Base-by-base conservation (phyloP, 2,888 invertebrate species). In the Hoplodrina ambigua region DNA sequence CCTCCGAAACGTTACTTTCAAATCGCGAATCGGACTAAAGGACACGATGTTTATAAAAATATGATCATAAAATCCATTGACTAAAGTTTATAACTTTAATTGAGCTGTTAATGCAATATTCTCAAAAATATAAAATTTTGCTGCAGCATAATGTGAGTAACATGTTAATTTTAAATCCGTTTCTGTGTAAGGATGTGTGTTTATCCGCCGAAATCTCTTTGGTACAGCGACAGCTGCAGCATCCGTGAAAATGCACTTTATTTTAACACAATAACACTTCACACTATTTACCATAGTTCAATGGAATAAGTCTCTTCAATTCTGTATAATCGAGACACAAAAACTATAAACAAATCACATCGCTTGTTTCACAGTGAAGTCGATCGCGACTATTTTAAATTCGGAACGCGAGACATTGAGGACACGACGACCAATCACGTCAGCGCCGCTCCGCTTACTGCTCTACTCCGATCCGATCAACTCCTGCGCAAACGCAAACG, bases 381-480 rank as follows among this genome's bases (percentile, higher is more conserved):
- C 90, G 92, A 91, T 93, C 94, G 92, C 90, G 90, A 89, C 90
- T 89, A 91, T 90, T 94, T 91, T 90, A 86, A 90, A 93, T 92
- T 91, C 88, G 83, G 83, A 88, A 89, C 90, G 90, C 90, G 89
- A 88, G 81, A 85, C 86, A 88, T 87, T 70, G 80, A 74, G 69
- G 80, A 75, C 85, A 81, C 86, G 75, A 82, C 94, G 90, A 91
- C 95, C 92, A 92, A 92, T 93, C 94, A 91, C 94, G 91, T 88
- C 90, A 88, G 90, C 92, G 92, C 88, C 93, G 92, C 92, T 90
- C 89, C 94, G 94, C 94, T 93, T 90, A 96, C 96, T 96, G 91
- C 88, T 89, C 87, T 87, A 90, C 89, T 90, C 88, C 87, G 87
- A 89, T 89, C 85, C 87, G 87, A 91, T 89, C 92, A 85, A 93